phyloP scores from a whole-genome alignment of 2,888 invertebrate genomes.

The Hypselothyrea guttata region DNA sequence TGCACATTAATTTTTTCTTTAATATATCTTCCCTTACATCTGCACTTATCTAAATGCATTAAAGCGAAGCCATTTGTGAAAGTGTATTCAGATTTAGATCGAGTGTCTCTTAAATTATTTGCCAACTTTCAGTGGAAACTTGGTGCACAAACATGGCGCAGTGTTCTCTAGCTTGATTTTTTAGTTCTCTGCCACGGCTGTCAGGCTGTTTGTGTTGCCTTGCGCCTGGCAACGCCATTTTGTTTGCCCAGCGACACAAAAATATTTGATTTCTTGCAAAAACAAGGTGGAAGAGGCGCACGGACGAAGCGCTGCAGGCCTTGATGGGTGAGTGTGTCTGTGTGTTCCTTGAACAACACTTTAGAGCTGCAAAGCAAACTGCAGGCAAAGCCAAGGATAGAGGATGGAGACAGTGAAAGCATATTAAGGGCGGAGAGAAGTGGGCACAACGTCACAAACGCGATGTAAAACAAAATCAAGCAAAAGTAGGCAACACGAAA shows the following conservation, averaged over 20 bases:
- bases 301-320: constrained; percentile 27
- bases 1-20: no score
- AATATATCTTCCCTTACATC: no score
- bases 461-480: constrained; percentile 64
- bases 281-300: constrained; percentile 57
- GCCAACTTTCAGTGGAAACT: constrained; percentile 53
- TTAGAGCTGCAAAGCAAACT: constrained; percentile 59
- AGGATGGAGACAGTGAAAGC: background rate
- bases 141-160: constrained; percentile 56
- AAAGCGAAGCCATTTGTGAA: no score
- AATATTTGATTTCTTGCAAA: constrained; percentile 75
- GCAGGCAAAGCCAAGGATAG: constrained; percentile 47
- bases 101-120: constrained; percentile 15
- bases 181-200: constrained; percentile 31
- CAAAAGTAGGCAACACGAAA: constrained; percentile 64
- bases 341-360: constrained; percentile 72
- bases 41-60: no score
- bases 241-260: constrained; percentile 74
- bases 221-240: constrained; percentile 72
- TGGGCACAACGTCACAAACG: constrained; percentile 47
- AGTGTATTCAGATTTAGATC: constrained; percentile 16
- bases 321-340: constrained; percentile 40
- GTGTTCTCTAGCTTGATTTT: constrained; percentile 11
- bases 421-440: background rate
- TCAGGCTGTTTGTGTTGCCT: constrained; percentile 45